Conservation (phyloP, 2,113 vertebrate species). For the Pluvialis apricaria region DNA sequence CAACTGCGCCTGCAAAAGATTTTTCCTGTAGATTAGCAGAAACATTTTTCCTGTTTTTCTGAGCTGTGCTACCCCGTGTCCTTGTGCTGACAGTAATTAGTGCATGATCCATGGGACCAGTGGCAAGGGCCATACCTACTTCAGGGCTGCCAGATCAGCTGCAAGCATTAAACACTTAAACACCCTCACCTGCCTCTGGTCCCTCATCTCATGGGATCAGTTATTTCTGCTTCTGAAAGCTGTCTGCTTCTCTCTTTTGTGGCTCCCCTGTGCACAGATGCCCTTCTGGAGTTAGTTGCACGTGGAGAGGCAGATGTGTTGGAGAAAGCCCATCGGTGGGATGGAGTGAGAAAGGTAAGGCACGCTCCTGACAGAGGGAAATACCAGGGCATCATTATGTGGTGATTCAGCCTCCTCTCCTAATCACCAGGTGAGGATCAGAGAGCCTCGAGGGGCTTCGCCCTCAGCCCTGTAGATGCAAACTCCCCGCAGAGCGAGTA, state of each 20-base stretch:
- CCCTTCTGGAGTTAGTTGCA: background rate
- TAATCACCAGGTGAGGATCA: background rate
- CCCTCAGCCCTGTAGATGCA: slow-evolving; percentile 40
- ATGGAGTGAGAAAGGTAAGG: background rate
- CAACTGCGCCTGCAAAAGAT: fast-evolving
- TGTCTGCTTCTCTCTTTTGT: background rate
- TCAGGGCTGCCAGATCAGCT: background rate
- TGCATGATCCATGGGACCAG: fast-evolving
- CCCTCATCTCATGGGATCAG: no score
- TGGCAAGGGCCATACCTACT: background rate
- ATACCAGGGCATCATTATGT: slow-evolving; percentile 48
- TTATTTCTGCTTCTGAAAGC: background rate
- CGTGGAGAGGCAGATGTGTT: background rate
- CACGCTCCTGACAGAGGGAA: background rate
- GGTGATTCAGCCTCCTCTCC: slow-evolving; percentile 48
- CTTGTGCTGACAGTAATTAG: background rate
- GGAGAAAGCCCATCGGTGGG: background rate
- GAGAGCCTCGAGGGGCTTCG: slow-evolving; percentile 41
- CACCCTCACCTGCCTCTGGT: background rate
- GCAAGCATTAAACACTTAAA: background rate
- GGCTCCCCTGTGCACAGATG: background rate
- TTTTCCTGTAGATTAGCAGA: background rate
- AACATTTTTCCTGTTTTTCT: background rate
- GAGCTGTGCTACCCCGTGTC: background rate
- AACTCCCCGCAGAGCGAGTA: background rate